These are phyloP conservation scores for Eupeodes luniger DNA, from an alignment of 2,888 invertebrate genomes.

Conservation along the genomic window DNA sequence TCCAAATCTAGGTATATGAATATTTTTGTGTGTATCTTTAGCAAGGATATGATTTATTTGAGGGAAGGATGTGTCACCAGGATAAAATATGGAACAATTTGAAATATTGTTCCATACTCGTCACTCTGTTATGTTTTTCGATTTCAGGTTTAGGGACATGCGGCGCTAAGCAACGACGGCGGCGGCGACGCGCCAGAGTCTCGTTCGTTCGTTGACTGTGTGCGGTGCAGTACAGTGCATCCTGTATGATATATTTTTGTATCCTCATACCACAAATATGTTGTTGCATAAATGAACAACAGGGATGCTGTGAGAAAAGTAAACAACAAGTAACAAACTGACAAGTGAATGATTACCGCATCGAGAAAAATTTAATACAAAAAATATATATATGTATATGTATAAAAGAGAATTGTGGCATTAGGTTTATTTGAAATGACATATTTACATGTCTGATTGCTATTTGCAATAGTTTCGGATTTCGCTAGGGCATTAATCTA, in stretches of 20 bases:
- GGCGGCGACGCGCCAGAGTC: too few species aligned
- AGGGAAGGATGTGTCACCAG: constrained; percentile 54
- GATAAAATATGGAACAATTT: constrained; percentile 55
- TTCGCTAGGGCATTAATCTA: constrained; percentile 7
- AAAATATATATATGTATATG: background rate
- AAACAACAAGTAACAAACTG: constrained; percentile 53
- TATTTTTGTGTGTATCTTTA: background rate
- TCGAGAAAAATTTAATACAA: constrained; percentile 8
- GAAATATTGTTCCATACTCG: constrained; percentile 47
- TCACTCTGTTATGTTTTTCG: constrained; percentile 29
- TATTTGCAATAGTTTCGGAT: constrained; percentile 39
- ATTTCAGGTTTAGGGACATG: constrained; percentile 21
- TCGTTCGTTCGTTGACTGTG: too few species aligned
- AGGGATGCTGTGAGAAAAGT: constrained; percentile 19
- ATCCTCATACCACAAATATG: background rate
- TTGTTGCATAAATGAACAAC: constrained; percentile 4
- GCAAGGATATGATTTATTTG: constrained; percentile 48
- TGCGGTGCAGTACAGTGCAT: background rate
- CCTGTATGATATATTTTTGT: constrained; percentile 1
- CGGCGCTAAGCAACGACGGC: too few species aligned
- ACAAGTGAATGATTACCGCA: constrained; percentile 51
- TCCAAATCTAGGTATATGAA: constrained; percentile 44
- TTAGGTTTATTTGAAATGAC: constrained; percentile 36
- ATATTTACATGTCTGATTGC: constrained; percentile 62
- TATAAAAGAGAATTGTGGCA: background rate